Evolutionary conservation across 2,113 vertebrate species (phyloP).

Genomic region (Dromaius novaehollandiae): DNA sequence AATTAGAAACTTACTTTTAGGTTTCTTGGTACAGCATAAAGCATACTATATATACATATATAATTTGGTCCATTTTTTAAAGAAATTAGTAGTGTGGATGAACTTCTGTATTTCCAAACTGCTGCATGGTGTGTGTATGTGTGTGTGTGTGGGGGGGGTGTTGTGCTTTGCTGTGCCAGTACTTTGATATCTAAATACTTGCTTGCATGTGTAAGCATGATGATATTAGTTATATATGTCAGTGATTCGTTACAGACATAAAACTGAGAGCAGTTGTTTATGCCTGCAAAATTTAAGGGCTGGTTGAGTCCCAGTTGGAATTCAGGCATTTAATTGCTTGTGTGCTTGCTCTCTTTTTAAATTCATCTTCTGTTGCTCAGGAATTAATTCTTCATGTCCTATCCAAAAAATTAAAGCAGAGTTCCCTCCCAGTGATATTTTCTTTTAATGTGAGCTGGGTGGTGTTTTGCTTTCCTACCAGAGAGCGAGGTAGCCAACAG

Average conservation of each 20-base stretch:
- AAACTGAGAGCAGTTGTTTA: background rate
- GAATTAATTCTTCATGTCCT: background rate
- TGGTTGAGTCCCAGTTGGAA: background rate
- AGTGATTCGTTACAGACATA: background rate
- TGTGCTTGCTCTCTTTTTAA: background rate
- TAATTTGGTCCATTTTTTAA: background rate
- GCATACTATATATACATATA: background rate
- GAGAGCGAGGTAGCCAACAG: conserved; percentile 7
- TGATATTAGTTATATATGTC: background rate
- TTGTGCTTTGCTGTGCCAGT: background rate
- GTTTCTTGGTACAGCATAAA: background rate
- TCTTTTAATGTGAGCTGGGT: background rate
- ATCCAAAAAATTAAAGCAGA: background rate
- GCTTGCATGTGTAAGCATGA: background rate
- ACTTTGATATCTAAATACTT: background rate
- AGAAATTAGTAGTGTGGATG: background rate
- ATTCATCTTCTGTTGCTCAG: background rate
- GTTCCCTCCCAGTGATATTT: background rate
- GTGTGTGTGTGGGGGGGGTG: background rate
- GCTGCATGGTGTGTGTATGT: background rate
- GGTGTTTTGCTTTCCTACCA: background rate
- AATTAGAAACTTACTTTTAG: background rate
- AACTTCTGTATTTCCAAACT: background rate
- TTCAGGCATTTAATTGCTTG: background rate
- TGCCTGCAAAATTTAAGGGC: background rate